Conservation (phyloP, 1,140 invertebrate species). For the Cydia amplana region DNA sequence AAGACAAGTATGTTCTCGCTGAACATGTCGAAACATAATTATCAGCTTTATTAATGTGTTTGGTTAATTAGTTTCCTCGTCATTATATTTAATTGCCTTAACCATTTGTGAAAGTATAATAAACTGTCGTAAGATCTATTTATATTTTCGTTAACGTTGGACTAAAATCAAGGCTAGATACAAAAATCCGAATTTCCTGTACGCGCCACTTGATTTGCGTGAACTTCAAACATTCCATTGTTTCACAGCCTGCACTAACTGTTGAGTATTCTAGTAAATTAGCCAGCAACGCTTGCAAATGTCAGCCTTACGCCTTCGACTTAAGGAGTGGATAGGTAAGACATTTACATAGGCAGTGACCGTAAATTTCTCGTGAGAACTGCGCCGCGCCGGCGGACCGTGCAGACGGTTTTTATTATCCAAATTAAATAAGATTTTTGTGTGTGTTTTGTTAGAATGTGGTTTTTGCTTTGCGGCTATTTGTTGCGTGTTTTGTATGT, state of each 20-base stretch:
- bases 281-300: constrained; percentile 53
- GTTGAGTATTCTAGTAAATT: constrained; percentile 64
- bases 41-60: neutral
- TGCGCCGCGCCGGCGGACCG: constrained; percentile 51
- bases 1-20: neutral
- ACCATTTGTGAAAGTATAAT: neutral
- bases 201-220: constrained; percentile 11
- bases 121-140: neutral
- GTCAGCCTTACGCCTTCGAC: neutral
- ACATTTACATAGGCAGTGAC: constrained; percentile 72
- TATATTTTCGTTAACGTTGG: neutral
- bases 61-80: neutral
- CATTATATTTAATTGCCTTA: neutral
- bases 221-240: constrained; percentile 39
- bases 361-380: constrained; percentile 76
- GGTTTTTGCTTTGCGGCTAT: constrained; percentile 18
- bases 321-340: neutral
- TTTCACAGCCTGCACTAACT: constrained; percentile 46
- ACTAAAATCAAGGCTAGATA: neutral
- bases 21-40: neutral
- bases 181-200: constrained; percentile 28
- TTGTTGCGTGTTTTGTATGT: constrained; percentile 8
- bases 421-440: constrained; percentile 66
- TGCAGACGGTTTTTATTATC: constrained; percentile 54
- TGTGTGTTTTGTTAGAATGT: constrained; percentile 13